Evolutionary conservation across 2,888 invertebrate species (phyloP).

Genomic region (Brachyopa scutellaris): DNA sequence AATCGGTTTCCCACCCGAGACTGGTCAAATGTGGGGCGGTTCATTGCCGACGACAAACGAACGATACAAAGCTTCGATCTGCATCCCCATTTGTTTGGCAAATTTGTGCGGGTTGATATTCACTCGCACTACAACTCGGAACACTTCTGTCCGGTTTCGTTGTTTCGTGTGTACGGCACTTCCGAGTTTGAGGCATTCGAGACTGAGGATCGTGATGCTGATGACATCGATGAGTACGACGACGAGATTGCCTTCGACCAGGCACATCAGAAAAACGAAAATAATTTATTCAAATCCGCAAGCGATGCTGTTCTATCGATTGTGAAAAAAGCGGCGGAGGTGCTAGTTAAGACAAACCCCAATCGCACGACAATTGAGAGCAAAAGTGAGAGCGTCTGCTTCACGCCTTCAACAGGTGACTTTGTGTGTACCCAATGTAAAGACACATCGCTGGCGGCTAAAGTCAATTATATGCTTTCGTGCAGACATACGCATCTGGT

Average conservation of each 20-base stretch:
- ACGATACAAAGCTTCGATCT: conserved; percentile 93
- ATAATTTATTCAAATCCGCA: conserved; percentile 92
- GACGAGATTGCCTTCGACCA: conserved; percentile 85
- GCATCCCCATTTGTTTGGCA: conserved; percentile 91
- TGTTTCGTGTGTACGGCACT: conserved; percentile 96
- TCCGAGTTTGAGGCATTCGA: conserved; percentile 95
- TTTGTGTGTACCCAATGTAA: conserved; percentile 90
- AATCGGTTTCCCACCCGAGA: conserved; percentile 95
- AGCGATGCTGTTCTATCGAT: conserved; percentile 95
- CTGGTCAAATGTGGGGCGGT: conserved; percentile 94
- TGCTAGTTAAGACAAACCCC: conserved; percentile 88
- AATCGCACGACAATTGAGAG: conserved; percentile 82
- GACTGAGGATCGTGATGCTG: conserved; percentile 88
- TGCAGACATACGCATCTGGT: conserved; percentile 86
- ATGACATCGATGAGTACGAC: conserved; percentile 87
- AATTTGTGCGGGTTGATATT: conserved; percentile 95
- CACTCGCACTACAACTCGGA: conserved; percentile 97
- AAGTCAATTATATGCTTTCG: conserved; percentile 89
- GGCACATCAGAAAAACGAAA: conserved; percentile 82
- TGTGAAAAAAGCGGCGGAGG: conserved; percentile 95
- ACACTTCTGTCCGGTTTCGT: conserved; percentile 98
- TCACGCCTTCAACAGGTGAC: conserved; percentile 87
- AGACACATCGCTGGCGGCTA: conserved; percentile 85
- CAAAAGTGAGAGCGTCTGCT: conserved; percentile 82
- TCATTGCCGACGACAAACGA: conserved; percentile 92